Evolutionary conservation across 2,113 vertebrate species (phyloP).

Genomic region (human (Homo sapiens)): GRCh38 chr13:86122501-86123000

Average conservation of each 20-base stretch:
- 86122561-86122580: not conserved
- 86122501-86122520: not conserved
- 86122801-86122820: not conserved
- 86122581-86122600: not conserved
- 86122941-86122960: not conserved
- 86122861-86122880: not conserved
- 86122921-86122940: not conserved
- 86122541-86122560: not conserved
- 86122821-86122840: not conserved
- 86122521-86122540: not conserved
- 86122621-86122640: not conserved
- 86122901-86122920: not conserved
- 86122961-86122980: not conserved
- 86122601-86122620: not conserved
- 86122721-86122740: not conserved
- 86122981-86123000: not conserved
- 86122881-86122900: not conserved
- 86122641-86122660: not conserved
- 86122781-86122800: not conserved
- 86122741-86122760: not conserved
- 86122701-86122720: not conserved
- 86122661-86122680: not conserved
- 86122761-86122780: not conserved
- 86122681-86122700: not conserved
- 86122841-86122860: not conserved